phyloP scores from a whole-genome alignment of 2,113 vertebrate species.

The Craseonycteris thonglongyai region DNA sequence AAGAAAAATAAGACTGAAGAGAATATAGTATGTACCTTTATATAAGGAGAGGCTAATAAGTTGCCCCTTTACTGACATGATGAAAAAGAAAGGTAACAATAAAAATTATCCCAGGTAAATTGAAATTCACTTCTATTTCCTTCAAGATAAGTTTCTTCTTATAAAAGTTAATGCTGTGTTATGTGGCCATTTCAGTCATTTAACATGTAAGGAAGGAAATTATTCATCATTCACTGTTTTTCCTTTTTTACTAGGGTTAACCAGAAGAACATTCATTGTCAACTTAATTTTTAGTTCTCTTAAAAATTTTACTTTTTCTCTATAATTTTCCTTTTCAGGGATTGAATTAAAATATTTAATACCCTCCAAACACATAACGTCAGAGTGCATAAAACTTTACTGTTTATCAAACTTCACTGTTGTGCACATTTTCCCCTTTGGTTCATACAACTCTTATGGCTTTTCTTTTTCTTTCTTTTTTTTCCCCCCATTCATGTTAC shows the following conservation, averaged over 20 bases:
- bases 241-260: neutral
- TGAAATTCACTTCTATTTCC: neutral
- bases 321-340: neutral
- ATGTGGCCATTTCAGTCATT: neutral
- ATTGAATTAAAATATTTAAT: neutral
- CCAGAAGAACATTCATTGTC: neutral
- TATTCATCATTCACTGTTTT: neutral
- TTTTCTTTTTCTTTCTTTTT: slow-evolving; percentile 62
- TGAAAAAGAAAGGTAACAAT: slow-evolving; percentile 12
- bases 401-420: slow-evolving; percentile 54
- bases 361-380: neutral
- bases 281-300: neutral
- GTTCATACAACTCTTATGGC: slow-evolving; percentile 72
- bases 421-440: slow-evolving; percentile 64
- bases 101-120: neutral
- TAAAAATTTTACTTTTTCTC: neutral
- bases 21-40: neutral
- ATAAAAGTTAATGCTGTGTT: neutral
- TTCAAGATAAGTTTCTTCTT: neutral
- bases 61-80: neutral
- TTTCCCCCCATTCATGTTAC: slow-evolving; percentile 70
- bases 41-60: neutral
- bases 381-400: neutral
- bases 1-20: neutral
- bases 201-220: neutral